Evolutionary conservation across 2,797 vertebrate genomes (phyloP), one percentile per base, ranked within the genome.

Genomic region (Xenentodon cancila): DNA sequence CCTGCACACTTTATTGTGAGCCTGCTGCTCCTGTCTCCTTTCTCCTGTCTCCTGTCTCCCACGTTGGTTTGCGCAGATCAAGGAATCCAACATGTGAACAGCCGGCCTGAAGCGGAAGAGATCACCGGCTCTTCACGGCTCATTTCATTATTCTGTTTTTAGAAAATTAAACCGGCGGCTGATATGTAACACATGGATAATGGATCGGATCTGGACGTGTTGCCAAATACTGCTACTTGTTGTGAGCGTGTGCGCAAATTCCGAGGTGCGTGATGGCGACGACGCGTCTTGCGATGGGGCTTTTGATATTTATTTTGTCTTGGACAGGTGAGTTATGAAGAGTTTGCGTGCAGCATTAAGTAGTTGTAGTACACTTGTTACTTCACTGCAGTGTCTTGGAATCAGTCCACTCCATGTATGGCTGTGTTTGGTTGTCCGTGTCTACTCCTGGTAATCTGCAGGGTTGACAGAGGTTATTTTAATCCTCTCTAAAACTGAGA

Each of bases 221-320:
- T 71, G 53, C 57, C 47, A 63, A 46, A 43, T 81, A 37, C 59
- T 91, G 0, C 71, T 91, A 0, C 71, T 91, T 30, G 25, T 72
- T 18, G 17, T 71, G 0, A 17, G 43, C 30, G 32, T 73, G 18
- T 63, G 49, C 6, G 71, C 51, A 22, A 46, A 63, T 27, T 52
- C 75, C 0, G 67, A 75, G 1, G 1, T 62, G 47, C 54, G 62
- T n/a, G 76, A 30, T 2, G 91, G 75, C 15, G 94, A 95, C 5
- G 89, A 93, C 8, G 88, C 92, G 5, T 94, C 94, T 7, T 98
- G 97, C 82, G 91, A 92, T 70, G 94, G 93, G 65, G 96, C 95
- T 0, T 97, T 97, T 85, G 96, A 98, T 79, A 83, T 98, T 62
- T 98, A 98, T 84, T 97, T 97, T 80, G 95, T 98, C 3, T 78